Evolutionary conservation across 2,113 vertebrate genomes (phyloP), one percentile per base, ranked within the genome.

Genomic region (Siphamia tubifer): DNA sequence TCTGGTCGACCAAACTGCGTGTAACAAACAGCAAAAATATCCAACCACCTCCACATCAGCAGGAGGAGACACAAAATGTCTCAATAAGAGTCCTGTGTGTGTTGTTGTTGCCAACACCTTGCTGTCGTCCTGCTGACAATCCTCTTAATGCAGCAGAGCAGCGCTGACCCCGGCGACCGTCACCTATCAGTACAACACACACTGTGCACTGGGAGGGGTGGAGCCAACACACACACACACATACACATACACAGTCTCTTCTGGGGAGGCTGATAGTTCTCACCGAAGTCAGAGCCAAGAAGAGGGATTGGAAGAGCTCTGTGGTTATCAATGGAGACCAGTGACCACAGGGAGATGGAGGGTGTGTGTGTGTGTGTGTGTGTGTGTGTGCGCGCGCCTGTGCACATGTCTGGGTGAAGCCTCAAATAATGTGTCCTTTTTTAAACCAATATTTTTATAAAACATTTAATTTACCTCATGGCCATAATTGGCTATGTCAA

Each of bases 291-390:
- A 0, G 23, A 70, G 85, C 82, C 87, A 87, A 69, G 67, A 64
- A 78, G 15, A 67, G 73, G 79, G 77, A 81, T 88, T 87, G 79
- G 53, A 57, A 47, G 28, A 85, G 77, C 57, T 61, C 73, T 64
- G 54, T 52, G 63, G 55, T 89, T 89, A 87, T 92, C 87, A 85
- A 77, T 79, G 39, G 61, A 74, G 60, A 89, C 74, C 88, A 91
- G 82, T 86, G 81, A 86, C 82, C 82, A 73, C 32, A 54, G 62
- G 34, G 44, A 45, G 36, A 24, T 32, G 15, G 24, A 48, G 45
- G 40, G 31, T 52, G 42, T 44, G 25, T 57, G 30, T 47, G 35
- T n/a, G n/a, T n/a, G n/a, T n/a, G n/a, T n/a, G n/a, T n/a, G n/a
- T n/a, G n/a, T n/a, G n/a, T n/a, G n/a, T n/a, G n/a, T n/a, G n/a